Evolutionary conservation across 2,797 vertebrate species (phyloP).

Genomic region (Pseudochirops cupreus): DNA sequence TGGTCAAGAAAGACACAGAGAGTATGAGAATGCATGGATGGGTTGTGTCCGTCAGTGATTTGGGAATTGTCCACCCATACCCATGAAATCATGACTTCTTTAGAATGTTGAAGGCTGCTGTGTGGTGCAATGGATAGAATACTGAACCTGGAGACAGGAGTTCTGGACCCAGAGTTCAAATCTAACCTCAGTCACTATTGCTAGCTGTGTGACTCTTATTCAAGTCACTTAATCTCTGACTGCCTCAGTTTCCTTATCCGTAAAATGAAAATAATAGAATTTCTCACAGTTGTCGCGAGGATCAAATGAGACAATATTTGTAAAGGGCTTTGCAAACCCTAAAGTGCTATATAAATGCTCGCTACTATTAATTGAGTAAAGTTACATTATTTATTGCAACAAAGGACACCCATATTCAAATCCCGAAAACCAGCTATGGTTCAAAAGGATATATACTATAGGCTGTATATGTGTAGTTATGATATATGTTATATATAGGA

Average conservation of each 20-base stretch:
- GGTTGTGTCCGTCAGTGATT: background rate
- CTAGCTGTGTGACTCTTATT: background rate
- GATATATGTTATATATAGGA: background rate
- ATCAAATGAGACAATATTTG: background rate
- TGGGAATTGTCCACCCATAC: background rate
- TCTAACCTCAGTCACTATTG: too few relatives aligned
- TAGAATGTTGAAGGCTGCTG: background rate
- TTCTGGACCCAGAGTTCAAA: too few relatives aligned
- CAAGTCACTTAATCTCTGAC: background rate
- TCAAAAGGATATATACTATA: background rate
- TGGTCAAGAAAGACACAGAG: too few relatives aligned
- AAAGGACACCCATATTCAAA: slow-evolving; percentile 25
- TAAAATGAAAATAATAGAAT: too few relatives aligned
- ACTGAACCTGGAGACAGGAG: too few relatives aligned
- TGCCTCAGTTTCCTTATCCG: background rate
- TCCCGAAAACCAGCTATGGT: slow-evolving; percentile 1
- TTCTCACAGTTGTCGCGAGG: too few relatives aligned
- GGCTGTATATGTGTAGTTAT: background rate
- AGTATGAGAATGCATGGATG: background rate
- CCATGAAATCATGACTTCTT: background rate
- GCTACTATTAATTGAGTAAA: background rate
- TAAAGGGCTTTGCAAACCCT: background rate
- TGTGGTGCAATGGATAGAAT: background rate
- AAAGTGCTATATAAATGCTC: background rate
- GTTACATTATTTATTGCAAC: slow-evolving; percentile 13